A percentile compares a stretch with the other conserved stretches of the same genome.
These are phyloP conservation scores for Pectinophora gossypiella DNA, from an alignment of 1,140 invertebrate species.

Conservation along the genomic window DNA sequence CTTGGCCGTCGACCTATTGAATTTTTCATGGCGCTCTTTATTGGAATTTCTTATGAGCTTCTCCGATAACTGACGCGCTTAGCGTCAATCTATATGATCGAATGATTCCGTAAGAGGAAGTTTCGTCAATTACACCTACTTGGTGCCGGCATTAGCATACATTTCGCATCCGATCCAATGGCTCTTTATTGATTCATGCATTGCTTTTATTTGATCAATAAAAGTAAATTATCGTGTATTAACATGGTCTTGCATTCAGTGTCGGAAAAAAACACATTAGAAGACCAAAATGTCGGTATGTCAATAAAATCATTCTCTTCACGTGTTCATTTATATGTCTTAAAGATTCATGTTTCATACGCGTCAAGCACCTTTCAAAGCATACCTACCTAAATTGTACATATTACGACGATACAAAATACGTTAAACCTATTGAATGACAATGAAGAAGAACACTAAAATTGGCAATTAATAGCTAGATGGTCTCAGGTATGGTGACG, in stretches of 20 bases:
- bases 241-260: conserved; percentile 16
- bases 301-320: too few relatives aligned
- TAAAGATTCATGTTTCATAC: too few relatives aligned
- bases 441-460: conserved; percentile 47
- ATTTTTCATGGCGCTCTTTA: conserved; percentile 64
- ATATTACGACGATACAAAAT: too few relatives aligned
- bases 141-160: conserved; percentile 57
- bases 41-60: conserved; percentile 57
- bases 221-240: conserved; percentile 52
- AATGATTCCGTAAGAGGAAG: conserved; percentile 53
- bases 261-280: conserved; percentile 13
- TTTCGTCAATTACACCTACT: conserved; percentile 56
- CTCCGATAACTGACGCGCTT: conserved; percentile 36
- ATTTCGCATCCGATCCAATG: conserved; percentile 56
- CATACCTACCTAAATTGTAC: too few relatives aligned
- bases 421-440: conserved; percentile 28
- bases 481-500: conserved; percentile 48
- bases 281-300: too few relatives aligned
- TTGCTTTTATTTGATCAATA: conserved; percentile 60
- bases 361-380: too few relatives aligned
- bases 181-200: conserved; percentile 51
- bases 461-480: conserved; percentile 59
- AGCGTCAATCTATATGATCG: conserved; percentile 58
- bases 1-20: conserved; percentile 54
- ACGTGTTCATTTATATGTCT: too few relatives aligned